These are phyloP conservation scores for Xiphorhynchus elegans DNA, from an alignment of 2,113 vertebrate genomes.

Conservation along the genomic window DNA sequence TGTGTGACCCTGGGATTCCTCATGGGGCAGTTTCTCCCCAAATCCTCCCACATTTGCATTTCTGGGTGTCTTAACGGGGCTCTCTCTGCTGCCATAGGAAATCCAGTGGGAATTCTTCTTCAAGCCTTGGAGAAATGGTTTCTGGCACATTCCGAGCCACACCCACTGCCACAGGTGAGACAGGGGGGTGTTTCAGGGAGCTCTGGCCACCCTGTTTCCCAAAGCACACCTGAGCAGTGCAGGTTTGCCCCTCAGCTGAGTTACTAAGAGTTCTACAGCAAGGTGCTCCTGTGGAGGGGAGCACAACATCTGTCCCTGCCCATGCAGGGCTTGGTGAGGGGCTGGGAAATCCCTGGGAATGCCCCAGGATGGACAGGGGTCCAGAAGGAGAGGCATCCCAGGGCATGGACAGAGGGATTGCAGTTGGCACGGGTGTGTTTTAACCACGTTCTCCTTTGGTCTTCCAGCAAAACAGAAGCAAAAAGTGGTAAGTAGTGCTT, in stretches of 20 bases:
- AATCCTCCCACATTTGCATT: not conserved
- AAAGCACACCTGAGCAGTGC: accelerated
- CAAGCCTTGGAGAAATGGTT: constrained; percentile 97
- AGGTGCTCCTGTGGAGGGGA: not conserved
- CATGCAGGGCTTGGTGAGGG: not conserved
- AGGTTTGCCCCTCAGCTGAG: not conserved
- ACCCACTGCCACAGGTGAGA: constrained; percentile 88
- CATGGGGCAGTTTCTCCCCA: not conserved
- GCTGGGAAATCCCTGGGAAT: not conserved
- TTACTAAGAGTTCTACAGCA: not conserved
- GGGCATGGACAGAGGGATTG: not conserved
- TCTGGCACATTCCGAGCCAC: constrained; percentile 94
- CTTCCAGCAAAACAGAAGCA: constrained; percentile 97
- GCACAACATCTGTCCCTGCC: not conserved
- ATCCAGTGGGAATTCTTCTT: constrained; percentile 96
- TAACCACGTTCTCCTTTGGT: constrained; percentile 74
- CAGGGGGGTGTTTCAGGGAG: not conserved
- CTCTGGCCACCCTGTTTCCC: not conserved
- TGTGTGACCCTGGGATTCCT: not conserved
- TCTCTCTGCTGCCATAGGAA: constrained; percentile 78
- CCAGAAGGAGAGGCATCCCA: not conserved
- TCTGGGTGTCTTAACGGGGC: not conserved
- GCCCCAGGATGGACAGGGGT: not conserved
- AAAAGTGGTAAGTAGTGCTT: constrained; percentile 92
- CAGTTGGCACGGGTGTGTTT: not conserved